Evolutionary conservation across 1,140 invertebrate species (phyloP), one percentile per base, ranked within the genome.

Genomic region (Copidosoma floridanum): DNA sequence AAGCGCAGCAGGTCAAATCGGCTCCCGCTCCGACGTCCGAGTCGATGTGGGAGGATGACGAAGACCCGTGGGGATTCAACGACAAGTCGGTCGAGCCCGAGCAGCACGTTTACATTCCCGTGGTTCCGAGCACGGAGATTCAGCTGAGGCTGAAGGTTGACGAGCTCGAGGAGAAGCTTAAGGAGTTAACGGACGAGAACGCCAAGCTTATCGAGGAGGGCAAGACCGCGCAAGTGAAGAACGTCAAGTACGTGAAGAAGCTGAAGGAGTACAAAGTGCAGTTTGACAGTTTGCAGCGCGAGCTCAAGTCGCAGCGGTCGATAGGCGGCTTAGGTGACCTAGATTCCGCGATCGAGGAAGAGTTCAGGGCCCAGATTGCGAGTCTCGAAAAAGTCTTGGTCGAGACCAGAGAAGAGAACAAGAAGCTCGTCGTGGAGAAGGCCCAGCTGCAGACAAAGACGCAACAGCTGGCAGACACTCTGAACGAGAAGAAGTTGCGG

Each of bases 291-390:
- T 68, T 87, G n/a, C 78, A 76, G 26, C 80, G 80, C 32, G 81
- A 86, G 67, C 66, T 84, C 61, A 85, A 84, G 61, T 79, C 80
- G 1, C 68, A 69, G 8, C 83, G 82, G 64, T 79, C 81, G 44
- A 67, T 82, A 37, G 79, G 77, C 29, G 82, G 82, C 56, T 82
- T 86, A 43, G 85, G 84, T 35, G 84, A 89, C 71, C 78, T 91
- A 41, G 88, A 91, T 68, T 82, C 85, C 50, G 84, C 89, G 1
- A 89, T 92, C 48, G 86, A 90, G 71, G 88, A 90, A 60, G 90
- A 92, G 72, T 68, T 92, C 1, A 86, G 86, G 65, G 75, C 74
- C 10, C 89, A 90, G 77, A 79, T 92, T 14, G 71, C 81, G 43
- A 72, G 76, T 29, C 74, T 91, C 40, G 88, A 90, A 65, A 85